These are phyloP conservation scores for Anthopleura xanthogrammica DNA, from an alignment of 92 coral and sea anemone genomes.

Conservation along the genomic window DNA sequence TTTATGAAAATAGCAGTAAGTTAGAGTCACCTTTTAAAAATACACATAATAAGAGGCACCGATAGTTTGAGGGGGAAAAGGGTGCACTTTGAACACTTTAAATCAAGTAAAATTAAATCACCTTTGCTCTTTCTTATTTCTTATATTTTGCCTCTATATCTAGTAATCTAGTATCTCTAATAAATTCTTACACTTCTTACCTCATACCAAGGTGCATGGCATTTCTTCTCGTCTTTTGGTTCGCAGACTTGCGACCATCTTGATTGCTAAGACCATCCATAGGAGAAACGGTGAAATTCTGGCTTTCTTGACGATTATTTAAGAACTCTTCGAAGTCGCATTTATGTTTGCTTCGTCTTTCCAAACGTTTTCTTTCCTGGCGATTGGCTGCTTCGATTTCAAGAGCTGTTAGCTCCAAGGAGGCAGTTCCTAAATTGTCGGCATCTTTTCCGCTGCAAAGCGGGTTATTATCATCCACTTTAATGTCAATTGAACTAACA, in stretches of 20 bases:
- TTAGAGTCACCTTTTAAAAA: no score
- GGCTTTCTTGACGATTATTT: neutral
- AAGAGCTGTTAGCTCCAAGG: neutral
- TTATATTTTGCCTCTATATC: no score
- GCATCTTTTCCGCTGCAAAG: neutral
- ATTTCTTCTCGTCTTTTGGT: neutral
- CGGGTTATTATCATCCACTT: neutral
- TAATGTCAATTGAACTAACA: neutral
- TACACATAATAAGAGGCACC: no score
- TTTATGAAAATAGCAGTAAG: no score
- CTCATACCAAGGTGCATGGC: neutral
- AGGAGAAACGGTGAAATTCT: neutral
- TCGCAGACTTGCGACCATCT: neutral
- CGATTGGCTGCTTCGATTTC: neutral
- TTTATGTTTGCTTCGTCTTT: neutral
- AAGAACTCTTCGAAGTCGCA: neutral
- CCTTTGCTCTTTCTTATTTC: no score
- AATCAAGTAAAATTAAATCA: no score
- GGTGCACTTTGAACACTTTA: no score
- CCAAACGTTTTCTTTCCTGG: neutral
- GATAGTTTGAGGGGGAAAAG: no score
- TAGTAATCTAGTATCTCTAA: no score
- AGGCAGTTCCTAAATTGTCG: neutral
- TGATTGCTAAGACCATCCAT: neutral
- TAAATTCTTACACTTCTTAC: neutral